These are phyloP conservation scores for Rhabdophis nuchalis DNA, from an alignment of 2,797 vertebrate genomes.

Conservation along the genomic window DNA sequence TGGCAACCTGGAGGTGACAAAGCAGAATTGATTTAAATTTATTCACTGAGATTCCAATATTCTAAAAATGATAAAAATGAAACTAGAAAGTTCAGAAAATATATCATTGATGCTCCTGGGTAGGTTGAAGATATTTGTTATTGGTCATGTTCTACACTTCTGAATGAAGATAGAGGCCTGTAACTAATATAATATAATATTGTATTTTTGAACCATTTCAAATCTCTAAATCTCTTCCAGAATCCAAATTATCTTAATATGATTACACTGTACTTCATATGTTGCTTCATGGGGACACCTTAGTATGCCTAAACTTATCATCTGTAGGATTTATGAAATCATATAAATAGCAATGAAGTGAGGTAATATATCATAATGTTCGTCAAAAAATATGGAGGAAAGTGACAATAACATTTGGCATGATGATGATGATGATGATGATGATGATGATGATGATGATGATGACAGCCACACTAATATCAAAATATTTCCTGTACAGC, in stretches of 20 bases:
- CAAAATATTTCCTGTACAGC: neutral
- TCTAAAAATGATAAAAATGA: neutral
- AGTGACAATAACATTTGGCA: slow-evolving; percentile 20
- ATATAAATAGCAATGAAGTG: slow-evolving; percentile 12
- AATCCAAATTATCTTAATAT: slow-evolving; percentile 31
- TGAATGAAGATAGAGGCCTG: neutral
- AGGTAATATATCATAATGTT: slow-evolving; percentile 31
- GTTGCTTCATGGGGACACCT: slow-evolving; percentile 44
- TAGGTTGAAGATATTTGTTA: neutral
- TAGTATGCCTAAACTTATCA: slow-evolving; percentile 36
- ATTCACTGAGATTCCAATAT: neutral
- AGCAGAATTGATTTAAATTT: neutral
- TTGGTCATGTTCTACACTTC: neutral
- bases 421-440: slow-evolving; percentile 10
- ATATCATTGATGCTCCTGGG: neutral
- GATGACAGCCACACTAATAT: neutral
- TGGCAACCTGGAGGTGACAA: neutral
- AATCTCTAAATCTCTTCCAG: slow-evolving; percentile 19
- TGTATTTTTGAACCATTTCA: slow-evolving; percentile 12
- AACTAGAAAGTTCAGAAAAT: slow-evolving; percentile 13
- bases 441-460: slow-evolving; percentile 15
- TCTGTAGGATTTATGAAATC: slow-evolving; percentile 42
- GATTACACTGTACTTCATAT: slow-evolving; percentile 26
- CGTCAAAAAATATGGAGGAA: slow-evolving; percentile 12
- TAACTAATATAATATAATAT: slow-evolving; percentile 1